A percentile compares a stretch with the other conserved stretches of the same genome.
These are phyloP conservation scores for Crossocerus cetratus DNA, from an alignment of 2,888 invertebrate genomes.

Conservation along the genomic window DNA sequence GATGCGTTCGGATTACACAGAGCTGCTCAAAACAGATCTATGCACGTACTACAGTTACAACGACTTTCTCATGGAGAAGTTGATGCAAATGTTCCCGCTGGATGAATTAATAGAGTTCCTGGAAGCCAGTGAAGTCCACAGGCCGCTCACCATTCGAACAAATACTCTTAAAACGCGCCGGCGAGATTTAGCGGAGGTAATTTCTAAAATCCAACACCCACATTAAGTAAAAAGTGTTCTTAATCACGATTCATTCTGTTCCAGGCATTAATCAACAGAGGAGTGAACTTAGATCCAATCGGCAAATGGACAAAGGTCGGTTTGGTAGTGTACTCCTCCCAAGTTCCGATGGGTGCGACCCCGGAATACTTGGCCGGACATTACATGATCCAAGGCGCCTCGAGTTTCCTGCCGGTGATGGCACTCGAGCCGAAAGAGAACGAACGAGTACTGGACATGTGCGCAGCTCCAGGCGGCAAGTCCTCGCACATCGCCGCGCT, in stretches of 20 bases:
- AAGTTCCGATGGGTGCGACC: constrained; percentile 98
- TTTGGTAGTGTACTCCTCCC: constrained; percentile 95
- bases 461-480: constrained; percentile 99
- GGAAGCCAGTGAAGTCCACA: constrained; percentile 96
- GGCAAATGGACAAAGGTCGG: constrained; percentile 99
- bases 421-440: constrained; percentile 97
- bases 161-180: constrained; percentile 96
- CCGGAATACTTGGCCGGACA: constrained; percentile 99
- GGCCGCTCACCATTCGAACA: constrained; percentile 96
- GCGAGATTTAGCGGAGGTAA: constrained; percentile 91
- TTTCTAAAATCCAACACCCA: background rate
- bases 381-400: constrained; percentile 97
- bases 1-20: constrained; percentile 89
- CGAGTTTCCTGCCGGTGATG: constrained; percentile 98
- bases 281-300: constrained; percentile 98
- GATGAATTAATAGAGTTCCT: constrained; percentile 94
- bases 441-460: constrained; percentile 96
- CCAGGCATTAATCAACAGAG: constrained; percentile 93
- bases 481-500: constrained; percentile 97
- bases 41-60: constrained; percentile 98
- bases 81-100: constrained; percentile 93
- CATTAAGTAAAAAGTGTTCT: background rate
- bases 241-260: constrained; percentile 5
- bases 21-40: constrained; percentile 89
- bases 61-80: constrained; percentile 93